These are phyloP conservation scores for Pachydiplax longipennis DNA, from an alignment of 2,888 invertebrate genomes.

Conservation along the genomic window DNA sequence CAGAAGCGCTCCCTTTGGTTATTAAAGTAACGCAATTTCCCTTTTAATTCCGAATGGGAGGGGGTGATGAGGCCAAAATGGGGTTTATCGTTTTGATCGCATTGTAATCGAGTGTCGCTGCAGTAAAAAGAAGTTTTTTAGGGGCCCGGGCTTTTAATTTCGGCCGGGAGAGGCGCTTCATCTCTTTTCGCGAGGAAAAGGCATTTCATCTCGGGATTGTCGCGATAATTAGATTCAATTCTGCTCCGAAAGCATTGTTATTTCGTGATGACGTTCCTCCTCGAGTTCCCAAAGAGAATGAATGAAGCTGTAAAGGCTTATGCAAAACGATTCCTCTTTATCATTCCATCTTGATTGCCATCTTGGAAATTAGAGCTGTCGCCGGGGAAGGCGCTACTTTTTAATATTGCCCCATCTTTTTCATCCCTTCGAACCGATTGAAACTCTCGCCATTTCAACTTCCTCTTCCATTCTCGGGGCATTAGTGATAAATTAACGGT, in stretches of 20 bases:
- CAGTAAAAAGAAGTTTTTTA: background rate
- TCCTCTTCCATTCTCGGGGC: too few species aligned
- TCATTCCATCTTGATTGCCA: background rate
- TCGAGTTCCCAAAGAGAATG: conserved; percentile 18
- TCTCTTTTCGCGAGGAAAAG: background rate
- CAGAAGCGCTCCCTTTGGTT: background rate
- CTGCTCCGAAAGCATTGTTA: conserved; percentile 28
- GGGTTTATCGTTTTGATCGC: conserved; percentile 34
- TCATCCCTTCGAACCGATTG: too few species aligned
- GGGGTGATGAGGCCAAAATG: conserved; percentile 4
- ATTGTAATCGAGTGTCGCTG: conserved; percentile 22
- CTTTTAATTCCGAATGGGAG: conserved; percentile 19
- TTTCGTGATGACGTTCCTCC: conserved; percentile 23
- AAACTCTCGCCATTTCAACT: too few species aligned
- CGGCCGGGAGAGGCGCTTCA: background rate
- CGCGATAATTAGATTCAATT: conserved; percentile 38
- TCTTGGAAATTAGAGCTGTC: conserved; percentile 9
- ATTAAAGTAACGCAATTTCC: conserved; percentile 35
- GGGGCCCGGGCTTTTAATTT: background rate
- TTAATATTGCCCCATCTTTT: background rate
- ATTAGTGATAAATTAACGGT: too few species aligned
- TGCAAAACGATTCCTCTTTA: conserved; percentile 22
- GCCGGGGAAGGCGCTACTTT: background rate
- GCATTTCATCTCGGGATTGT: conserved; percentile 19
- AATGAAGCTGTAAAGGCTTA: conserved; percentile 10